Conservation (phyloP, 2,797 vertebrate genomes). For the Xenops minutus region DNA sequence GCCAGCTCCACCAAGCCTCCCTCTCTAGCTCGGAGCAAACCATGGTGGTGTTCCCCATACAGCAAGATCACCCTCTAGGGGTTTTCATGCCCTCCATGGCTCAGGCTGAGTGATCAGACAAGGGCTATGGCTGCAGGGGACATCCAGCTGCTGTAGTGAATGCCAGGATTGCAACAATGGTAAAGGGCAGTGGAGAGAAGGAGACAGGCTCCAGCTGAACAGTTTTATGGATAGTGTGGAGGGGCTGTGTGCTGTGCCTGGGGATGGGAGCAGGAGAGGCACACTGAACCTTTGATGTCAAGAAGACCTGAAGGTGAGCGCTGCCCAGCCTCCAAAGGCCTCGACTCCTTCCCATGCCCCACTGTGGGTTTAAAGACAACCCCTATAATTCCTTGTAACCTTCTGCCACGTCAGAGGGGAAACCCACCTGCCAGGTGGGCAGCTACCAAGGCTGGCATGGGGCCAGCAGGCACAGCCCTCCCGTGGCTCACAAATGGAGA, state of each 20-base stretch:
- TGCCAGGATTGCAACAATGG: not conserved
- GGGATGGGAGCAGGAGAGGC: not conserved
- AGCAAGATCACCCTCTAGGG: not conserved
- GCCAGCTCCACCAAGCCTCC: not conserved
- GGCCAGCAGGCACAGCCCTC: not conserved
- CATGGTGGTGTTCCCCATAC: rapidly evolving
- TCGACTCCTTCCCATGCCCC: not conserved
- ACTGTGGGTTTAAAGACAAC: not conserved
- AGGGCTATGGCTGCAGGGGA: not conserved
- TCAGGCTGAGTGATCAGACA: not conserved
- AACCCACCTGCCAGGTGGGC: not conserved
- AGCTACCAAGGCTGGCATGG: not conserved
- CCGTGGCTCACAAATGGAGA: not conserved
- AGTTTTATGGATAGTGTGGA: not conserved
- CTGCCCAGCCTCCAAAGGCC: not conserved
- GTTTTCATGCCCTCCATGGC: not conserved
- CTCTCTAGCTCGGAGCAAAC: not conserved
- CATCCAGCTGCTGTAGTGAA: not conserved
- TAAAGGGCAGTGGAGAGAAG: not conserved
- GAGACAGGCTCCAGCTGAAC: not conserved
- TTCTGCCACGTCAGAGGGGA: not conserved
- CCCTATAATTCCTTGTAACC: not conserved
- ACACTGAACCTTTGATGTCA: not conserved
- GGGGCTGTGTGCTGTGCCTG: rapidly evolving
- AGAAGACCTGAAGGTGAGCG: not conserved